Base-by-base conservation (phyloP, 2,113 vertebrate species). In the Gasterosteus aculeatus region DNA sequence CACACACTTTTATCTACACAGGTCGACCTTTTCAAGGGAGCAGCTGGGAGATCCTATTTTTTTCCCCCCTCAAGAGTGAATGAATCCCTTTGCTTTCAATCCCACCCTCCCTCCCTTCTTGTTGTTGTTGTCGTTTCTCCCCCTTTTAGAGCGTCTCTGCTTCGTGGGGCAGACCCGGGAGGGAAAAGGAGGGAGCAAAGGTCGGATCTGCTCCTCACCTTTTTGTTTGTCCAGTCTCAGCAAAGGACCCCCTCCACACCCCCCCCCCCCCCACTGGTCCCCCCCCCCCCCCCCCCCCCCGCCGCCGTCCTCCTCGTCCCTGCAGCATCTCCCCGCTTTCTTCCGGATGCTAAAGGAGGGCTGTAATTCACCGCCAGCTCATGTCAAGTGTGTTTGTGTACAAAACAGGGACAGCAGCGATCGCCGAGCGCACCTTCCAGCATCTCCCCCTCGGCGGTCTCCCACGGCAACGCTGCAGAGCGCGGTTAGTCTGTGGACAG, bases 381-480 rank as follows among this genome's bases (percentile, higher is more conserved):
- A 70, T 73, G 72, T 85, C 65, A 74, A 82, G 73, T 77, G 73
- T 77, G 77, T 78, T 85, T 85, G 77, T 82, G 63, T 41, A 29
- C 66, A 77, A 79, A 73, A 85, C 47, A 31, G 53, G 26, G 59
- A 22, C n/a, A 65, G 65, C 72, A 39, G 61, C 60, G 49, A 54
- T 59, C 10, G 3, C 35, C 10, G 57, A 75, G 49, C 63, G 58
- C 39, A 69, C 49, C 39, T 61, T 63, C 47, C 61, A 67, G 12
- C 29, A 75, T 61, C 22, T 26, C 62, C 53, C 41, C 49, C 26
- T n/a, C 8, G 67, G 15, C 33, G 69, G 83, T 84, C 84, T 88
- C 84, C 77, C 73, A 71, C 42, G 11, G 77, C 81, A 85, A 87
- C 85, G 14, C 58, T 60, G 69, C 31, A 62, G 53, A 68, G 42